A percentile compares a stretch with the other conserved stretches of the same genome.
Evolutionary conservation across 2,888 invertebrate species (phyloP).

Genomic region (Cataglyphis altisquamis): DNA sequence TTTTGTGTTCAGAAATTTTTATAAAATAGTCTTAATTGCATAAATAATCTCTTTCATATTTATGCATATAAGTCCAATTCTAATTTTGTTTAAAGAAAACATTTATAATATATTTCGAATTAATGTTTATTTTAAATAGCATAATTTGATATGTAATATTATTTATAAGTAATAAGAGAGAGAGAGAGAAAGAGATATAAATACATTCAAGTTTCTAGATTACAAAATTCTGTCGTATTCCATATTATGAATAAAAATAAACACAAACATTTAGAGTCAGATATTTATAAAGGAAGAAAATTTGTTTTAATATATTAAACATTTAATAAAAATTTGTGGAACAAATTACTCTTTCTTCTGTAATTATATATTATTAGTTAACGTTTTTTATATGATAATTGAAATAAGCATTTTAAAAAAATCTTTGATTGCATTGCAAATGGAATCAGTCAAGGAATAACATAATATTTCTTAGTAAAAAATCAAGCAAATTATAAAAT

Average conservation of each 20-base stretch:
- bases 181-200: slow-evolving; percentile 22
- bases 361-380: slow-evolving; percentile 42
- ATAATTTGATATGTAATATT: slow-evolving; percentile 13
- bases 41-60: slow-evolving; percentile 42
- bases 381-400: slow-evolving; percentile 30
- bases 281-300: slow-evolving; percentile 12
- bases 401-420: not conserved
- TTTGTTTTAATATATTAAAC: slow-evolving; percentile 41
- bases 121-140: not conserved
- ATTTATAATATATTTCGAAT: slow-evolving; percentile 2
- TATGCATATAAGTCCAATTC: slow-evolving; percentile 35
- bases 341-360: slow-evolving; percentile 10
- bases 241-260: slow-evolving; percentile 9
- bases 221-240: slow-evolving; percentile 27
- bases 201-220: slow-evolving; percentile 50
- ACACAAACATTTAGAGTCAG: slow-evolving; percentile 30
- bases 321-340: slow-evolving; percentile 26
- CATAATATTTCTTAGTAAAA: not conserved
- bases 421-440: not conserved
- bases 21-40: slow-evolving; percentile 56
- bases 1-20: slow-evolving; percentile 66
- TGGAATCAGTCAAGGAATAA: not conserved
- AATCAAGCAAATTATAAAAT: not conserved
- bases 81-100: slow-evolving; percentile 37
- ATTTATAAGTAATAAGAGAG: slow-evolving; percentile 29